Percentiles rank a stretch among this genome's conserved stretches.
phyloP scores from a whole-genome alignment of 2,797 vertebrate genomes.

The Coracias cyanogaster region DNA sequence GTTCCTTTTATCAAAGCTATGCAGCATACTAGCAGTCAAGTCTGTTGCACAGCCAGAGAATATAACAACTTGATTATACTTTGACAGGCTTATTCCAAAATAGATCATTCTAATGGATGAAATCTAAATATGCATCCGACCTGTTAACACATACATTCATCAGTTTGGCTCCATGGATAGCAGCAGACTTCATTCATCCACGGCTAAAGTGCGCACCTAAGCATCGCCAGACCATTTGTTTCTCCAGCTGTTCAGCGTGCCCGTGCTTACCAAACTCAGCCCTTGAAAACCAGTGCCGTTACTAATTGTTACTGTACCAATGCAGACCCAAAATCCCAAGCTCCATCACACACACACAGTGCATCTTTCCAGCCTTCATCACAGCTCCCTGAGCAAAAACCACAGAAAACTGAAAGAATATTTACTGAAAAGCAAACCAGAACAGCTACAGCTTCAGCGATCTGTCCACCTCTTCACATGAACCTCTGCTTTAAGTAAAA shows the following conservation, averaged over 20 bases:
- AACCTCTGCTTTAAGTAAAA: neutral
- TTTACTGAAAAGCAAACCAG: neutral
- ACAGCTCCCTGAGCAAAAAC: neutral
- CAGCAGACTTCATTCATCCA: neutral
- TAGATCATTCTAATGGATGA: neutral
- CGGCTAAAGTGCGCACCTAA: neutral
- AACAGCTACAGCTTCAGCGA: neutral
- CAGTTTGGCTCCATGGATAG: neutral
- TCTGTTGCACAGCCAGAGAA: neutral
- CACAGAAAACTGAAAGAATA: neutral
- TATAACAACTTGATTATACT: neutral
- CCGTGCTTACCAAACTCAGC: neutral
- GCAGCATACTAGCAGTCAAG: neutral
- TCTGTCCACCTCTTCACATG: neutral
- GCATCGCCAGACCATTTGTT: neutral
- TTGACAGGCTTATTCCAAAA: neutral
- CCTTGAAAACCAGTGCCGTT: neutral
- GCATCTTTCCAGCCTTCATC: neutral
- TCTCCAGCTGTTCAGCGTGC: neutral
- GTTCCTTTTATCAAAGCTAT: neutral
- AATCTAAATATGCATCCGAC: neutral
- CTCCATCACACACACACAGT: neutral
- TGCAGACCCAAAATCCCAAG: neutral
- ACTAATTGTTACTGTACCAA: neutral
- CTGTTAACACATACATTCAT: neutral